Percentiles rank a stretch among this genome's conserved stretches.
These are phyloP conservation scores for Nanorana parkeri DNA, from an alignment of 2,113 vertebrate genomes.

Conservation along the genomic window DNA sequence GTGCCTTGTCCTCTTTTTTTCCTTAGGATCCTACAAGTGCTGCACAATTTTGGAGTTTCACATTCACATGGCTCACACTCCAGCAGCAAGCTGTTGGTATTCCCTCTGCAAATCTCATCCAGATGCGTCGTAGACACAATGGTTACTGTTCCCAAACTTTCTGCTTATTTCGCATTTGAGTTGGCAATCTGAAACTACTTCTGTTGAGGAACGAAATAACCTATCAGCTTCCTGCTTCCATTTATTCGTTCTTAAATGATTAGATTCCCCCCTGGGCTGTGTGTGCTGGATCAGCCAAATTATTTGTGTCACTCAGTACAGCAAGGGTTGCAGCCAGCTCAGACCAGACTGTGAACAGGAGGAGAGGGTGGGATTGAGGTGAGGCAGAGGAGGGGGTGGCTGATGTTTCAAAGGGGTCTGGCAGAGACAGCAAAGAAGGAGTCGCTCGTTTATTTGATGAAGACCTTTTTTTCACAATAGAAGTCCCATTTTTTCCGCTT, in stretches of 20 bases:
- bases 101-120: conserved; percentile 16
- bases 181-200: conserved; percentile 10
- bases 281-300: conserved; percentile 12
- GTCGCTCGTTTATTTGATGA: conserved; percentile 17
- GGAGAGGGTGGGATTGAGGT: conserved; percentile 55
- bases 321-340: conserved; percentile 30
- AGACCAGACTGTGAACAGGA: conserved; percentile 41
- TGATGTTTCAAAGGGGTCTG: conserved; percentile 43
- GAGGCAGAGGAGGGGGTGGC: conserved; percentile 45
- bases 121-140: conserved; percentile 25
- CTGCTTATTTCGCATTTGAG: conserved; percentile 5
- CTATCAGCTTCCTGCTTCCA: background rate
- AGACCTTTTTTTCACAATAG: conserved; percentile 31
- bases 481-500: background rate
- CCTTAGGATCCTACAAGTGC: conserved; percentile 49
- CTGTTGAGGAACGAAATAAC: background rate
- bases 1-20: conserved; percentile 29
- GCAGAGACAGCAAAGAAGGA: conserved; percentile 20
- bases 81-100: conserved; percentile 1
- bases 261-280: conserved; percentile 4
- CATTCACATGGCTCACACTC: conserved; percentile 17
- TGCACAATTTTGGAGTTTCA: conserved; percentile 24
- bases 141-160: background rate
- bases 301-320: conserved; percentile 24
- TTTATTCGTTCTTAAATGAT: background rate